A percentile compares a stretch with the other conserved stretches of the same genome.
phyloP scores from a whole-genome alignment of 2,797 vertebrate species.

The Acipenser ruthenus region DNA sequence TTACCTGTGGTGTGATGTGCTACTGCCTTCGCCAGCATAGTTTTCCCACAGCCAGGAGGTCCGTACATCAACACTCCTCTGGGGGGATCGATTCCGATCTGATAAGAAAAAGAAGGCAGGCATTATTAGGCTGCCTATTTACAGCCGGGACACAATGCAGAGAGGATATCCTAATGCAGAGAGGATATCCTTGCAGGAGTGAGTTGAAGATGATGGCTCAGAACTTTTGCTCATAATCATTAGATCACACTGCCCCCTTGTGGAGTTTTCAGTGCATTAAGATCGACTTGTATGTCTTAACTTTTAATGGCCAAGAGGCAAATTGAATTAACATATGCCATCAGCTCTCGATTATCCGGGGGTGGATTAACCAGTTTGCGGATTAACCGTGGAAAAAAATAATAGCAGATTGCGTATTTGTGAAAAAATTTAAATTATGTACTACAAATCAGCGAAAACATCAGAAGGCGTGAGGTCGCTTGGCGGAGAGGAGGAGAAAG shows the following conservation, averaged over 20 bases:
- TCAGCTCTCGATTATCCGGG: neutral
- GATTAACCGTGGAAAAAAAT: too few relatives aligned
- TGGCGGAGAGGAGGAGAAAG: too few relatives aligned
- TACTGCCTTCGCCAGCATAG: constrained; percentile 91
- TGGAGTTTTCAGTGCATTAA: neutral
- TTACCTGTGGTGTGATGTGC: constrained; percentile 90
- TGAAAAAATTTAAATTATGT: too few relatives aligned
- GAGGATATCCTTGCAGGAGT: too few relatives aligned
- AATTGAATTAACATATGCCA: neutral
- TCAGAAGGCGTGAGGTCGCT: too few relatives aligned
- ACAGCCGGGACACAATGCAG: neutral
- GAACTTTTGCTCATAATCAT: neutral
- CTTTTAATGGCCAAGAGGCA: too few relatives aligned
- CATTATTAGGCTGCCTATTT: neutral
- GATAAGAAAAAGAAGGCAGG: constrained; percentile 12
- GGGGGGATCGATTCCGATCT: constrained; percentile 92
- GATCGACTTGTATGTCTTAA: neutral
- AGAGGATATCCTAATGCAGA: too few relatives aligned
- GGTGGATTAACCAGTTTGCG: too few relatives aligned
- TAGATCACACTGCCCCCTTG: neutral
- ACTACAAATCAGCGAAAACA: too few relatives aligned
- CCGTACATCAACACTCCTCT: constrained; percentile 91
- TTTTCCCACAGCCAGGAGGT: constrained; percentile 88
- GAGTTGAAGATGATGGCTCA: too few relatives aligned
- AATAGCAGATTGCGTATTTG: too few relatives aligned